A percentile compares a stretch with the other conserved stretches of the same genome.
These are phyloP conservation scores for Erannis defoliaria DNA, from an alignment of 2,888 invertebrate species.

Conservation along the genomic window DNA sequence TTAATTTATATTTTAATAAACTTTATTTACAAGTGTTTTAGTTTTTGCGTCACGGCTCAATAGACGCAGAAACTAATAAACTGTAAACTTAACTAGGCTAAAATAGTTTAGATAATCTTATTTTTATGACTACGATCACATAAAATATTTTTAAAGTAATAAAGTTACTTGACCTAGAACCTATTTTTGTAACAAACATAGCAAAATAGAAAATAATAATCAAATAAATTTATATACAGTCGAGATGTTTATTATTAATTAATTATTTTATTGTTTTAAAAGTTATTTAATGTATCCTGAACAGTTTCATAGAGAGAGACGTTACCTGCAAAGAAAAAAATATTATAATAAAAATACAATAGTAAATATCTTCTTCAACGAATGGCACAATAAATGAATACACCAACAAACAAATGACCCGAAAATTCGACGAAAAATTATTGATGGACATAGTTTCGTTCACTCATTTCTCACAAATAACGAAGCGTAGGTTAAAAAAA, in stretches of 20 bases:
- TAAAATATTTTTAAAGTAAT: neutral
- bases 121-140: neutral
- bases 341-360: neutral
- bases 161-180: conserved; percentile 12
- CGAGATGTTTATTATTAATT: neutral
- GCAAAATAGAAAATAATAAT: neutral
- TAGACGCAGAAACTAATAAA: conserved; percentile 71
- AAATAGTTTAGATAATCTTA: conserved; percentile 6
- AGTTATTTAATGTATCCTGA: conserved; percentile 21
- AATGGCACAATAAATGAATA: too few species aligned
- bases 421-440: too few species aligned
- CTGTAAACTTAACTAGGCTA: neutral
- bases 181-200: conserved; percentile 6
- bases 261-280: neutral
- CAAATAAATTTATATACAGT: conserved; percentile 1
- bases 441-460: too few species aligned
- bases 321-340: conserved; percentile 56
- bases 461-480: too few species aligned
- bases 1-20: neutral
- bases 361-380: neutral
- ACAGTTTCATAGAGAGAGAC: conserved; percentile 57
- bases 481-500: too few species aligned
- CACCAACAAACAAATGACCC: too few species aligned
- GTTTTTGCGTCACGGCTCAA: conserved; percentile 79
- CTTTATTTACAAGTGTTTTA: conserved; percentile 48